phyloP scores from a whole-genome alignment of 2,113 vertebrate genomes.

The Columba janthina region DNA sequence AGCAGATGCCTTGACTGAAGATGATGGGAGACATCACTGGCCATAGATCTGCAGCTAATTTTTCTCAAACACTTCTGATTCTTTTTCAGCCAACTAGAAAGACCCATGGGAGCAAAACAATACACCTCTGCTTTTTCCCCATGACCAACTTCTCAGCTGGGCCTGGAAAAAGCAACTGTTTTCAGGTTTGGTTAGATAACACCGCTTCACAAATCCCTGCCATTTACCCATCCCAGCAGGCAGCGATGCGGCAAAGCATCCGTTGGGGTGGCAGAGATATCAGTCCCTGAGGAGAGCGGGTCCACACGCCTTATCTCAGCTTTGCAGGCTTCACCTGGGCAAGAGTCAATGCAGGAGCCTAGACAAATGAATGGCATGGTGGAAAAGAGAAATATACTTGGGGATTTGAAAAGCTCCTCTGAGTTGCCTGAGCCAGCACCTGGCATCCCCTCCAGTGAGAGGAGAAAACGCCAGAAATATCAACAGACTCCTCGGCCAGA shows the following conservation, averaged over 20 bases:
- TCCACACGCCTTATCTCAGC: neutral
- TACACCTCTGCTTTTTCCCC: neutral
- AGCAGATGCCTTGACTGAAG: neutral
- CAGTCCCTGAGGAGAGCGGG: neutral
- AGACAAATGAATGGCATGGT: neutral
- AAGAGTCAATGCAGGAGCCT: neutral
- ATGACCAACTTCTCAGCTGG: neutral
- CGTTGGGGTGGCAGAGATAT: rapidly evolving
- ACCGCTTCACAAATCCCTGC: neutral
- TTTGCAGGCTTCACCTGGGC: neutral
- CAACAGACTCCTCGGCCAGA: neutral
- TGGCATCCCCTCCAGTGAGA: neutral
- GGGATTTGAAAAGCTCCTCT: neutral
- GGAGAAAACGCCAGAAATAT: neutral
- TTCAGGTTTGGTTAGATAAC: neutral
- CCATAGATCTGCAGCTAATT: neutral
- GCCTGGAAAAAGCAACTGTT: neutral
- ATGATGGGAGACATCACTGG: neutral
- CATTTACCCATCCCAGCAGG: neutral
- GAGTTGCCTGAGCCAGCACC: neutral
- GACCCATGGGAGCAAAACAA: neutral
- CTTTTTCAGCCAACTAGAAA: slow-evolving; percentile 1
- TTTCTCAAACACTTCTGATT: neutral
- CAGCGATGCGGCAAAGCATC: neutral
- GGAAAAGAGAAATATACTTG: neutral